Evolutionary conservation across 2,797 vertebrate genomes (phyloP).

Genomic region (Chromobotia macracanthus): DNA sequence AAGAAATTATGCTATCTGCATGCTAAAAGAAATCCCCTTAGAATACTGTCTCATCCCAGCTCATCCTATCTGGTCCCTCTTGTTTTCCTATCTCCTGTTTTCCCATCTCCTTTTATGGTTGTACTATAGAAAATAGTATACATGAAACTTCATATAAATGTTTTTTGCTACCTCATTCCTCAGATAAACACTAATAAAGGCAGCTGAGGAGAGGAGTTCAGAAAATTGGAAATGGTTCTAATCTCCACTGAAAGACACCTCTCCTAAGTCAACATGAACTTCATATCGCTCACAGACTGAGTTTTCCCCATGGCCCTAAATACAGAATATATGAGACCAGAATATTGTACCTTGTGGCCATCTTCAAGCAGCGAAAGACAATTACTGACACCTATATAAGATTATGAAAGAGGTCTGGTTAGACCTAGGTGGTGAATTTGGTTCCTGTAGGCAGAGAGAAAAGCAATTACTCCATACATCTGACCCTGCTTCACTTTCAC

Average conservation of each 20-base stretch:
- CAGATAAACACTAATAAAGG: slow-evolving; percentile 14
- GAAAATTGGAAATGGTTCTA: slow-evolving; percentile 1
- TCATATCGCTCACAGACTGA: slow-evolving; percentile 6
- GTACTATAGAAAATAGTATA: neutral
- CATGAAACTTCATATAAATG: neutral
- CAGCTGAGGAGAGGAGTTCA: neutral
- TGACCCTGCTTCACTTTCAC: slow-evolving; percentile 58
- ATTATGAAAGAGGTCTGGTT: slow-evolving; percentile 36
- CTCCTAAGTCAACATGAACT: slow-evolving; percentile 38
- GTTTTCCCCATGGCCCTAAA: slow-evolving; percentile 24
- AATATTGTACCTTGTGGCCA: slow-evolving; percentile 29
- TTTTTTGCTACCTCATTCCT: neutral
- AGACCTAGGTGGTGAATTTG: slow-evolving; percentile 27
- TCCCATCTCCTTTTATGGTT: slow-evolving; percentile 26
- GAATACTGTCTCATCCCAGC: neutral
- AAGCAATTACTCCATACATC: slow-evolving; percentile 78
- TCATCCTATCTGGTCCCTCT: neutral
- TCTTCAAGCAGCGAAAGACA: slow-evolving; percentile 44
- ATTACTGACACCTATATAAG: slow-evolving; percentile 47
- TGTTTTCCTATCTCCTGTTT: neutral
- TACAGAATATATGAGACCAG: slow-evolving; percentile 40
- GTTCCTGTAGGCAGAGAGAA: slow-evolving; percentile 55
- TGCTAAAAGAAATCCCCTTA: neutral
- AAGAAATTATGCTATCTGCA: slow-evolving; percentile 10
- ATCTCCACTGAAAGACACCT: neutral